These are phyloP conservation scores for Athene cunicularia DNA, from an alignment of 2,113 vertebrate species.

Conservation along the genomic window DNA sequence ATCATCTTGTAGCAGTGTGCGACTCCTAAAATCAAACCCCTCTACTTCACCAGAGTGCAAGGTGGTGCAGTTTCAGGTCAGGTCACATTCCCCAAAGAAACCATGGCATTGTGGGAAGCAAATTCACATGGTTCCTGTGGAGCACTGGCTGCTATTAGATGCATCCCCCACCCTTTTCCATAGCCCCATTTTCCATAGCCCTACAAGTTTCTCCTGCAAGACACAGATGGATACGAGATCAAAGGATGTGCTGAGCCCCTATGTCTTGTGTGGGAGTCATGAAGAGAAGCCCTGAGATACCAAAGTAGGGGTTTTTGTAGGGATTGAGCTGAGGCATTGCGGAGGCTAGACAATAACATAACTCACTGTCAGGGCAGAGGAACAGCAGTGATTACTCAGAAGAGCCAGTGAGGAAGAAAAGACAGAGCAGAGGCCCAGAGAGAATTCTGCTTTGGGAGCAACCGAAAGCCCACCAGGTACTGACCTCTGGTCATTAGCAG, in stretches of 20 bases:
- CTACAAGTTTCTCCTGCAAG: neutral
- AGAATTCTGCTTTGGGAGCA: neutral
- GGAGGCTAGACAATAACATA: neutral
- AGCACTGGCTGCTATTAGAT: neutral
- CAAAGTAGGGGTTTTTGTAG: neutral
- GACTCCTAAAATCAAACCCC: neutral
- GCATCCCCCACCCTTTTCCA: neutral
- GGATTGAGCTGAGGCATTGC: neutral
- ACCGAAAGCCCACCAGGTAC: neutral
- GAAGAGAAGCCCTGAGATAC: neutral
- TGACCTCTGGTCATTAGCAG: neutral
- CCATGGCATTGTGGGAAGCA: neutral
- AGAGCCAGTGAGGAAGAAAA: neutral
- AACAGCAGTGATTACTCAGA: neutral
- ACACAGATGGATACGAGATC: neutral
- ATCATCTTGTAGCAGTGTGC: neutral
- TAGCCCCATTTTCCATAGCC: neutral
- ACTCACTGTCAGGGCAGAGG: no score
- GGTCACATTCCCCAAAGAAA: neutral
- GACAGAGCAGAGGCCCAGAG: neutral
- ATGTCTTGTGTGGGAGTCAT: neutral
- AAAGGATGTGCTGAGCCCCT: neutral
- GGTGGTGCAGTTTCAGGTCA: neutral
- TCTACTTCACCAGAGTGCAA: neutral
- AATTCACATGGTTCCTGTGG: neutral